Evolutionary conservation across 2,113 vertebrate genomes (phyloP).

Genomic region (Nycticryphes semicollaris): DNA sequence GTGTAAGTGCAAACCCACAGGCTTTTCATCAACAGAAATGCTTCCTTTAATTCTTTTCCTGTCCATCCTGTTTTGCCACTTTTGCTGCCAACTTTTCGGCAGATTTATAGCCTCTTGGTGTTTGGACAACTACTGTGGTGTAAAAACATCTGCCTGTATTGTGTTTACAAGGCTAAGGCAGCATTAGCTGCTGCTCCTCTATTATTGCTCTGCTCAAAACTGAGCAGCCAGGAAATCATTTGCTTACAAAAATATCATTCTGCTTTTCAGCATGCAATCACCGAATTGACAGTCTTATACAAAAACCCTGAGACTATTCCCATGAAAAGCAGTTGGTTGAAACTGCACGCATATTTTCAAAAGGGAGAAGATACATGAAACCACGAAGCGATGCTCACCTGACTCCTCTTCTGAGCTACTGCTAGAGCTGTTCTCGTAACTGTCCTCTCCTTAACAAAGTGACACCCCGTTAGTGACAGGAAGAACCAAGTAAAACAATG

Average conservation of each 20-base stretch:
- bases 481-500: background rate
- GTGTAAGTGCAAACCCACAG: background rate
- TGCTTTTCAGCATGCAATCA: background rate
- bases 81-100: slow-evolving; percentile 36
- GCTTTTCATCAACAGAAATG: background rate
- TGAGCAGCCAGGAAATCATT: background rate
- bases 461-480: background rate
- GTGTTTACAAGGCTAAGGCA: background rate
- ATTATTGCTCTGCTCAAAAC: background rate
- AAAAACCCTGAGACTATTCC: background rate
- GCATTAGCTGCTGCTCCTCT: background rate
- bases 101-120: background rate
- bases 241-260: background rate
- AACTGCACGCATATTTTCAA: rapidly evolving
- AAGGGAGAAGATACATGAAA: background rate
- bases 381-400: background rate
- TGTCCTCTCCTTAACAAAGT: slow-evolving; percentile 27
- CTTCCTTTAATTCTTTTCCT: slow-evolving; percentile 68
- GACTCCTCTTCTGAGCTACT: slow-evolving; percentile 6
- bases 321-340: background rate
- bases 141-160: background rate
- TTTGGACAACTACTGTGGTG: background rate
- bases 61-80: slow-evolving; percentile 66
- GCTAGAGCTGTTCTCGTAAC: background rate
- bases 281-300: background rate